Percentiles rank a stretch among this genome's conserved stretches.
These are phyloP conservation scores for Dryadula phaetusa DNA, from an alignment of 2,888 invertebrate species.

Conservation along the genomic window DNA sequence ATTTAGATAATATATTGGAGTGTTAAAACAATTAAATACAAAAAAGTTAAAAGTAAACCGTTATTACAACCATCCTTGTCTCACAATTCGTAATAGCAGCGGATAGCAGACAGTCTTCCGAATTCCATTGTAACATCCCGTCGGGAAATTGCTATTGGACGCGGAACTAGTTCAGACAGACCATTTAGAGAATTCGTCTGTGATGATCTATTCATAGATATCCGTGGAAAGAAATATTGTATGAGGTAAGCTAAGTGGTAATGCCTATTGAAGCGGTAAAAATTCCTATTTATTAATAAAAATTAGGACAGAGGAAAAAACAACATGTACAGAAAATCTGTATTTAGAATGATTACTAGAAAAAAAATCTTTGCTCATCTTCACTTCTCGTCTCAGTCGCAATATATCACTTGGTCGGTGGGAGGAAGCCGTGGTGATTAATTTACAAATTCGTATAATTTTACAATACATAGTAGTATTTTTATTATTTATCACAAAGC, in stretches of 20 bases:
- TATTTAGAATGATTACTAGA: background rate
- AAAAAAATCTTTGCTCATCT: background rate
- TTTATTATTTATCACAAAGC: background rate
- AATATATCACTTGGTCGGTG: background rate
- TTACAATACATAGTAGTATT: background rate
- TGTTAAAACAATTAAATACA: background rate
- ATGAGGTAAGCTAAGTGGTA: background rate
- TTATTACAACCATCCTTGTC: slow-evolving; percentile 27
- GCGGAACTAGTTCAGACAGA: slow-evolving; percentile 48
- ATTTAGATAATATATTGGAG: background rate
- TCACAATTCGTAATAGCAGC: slow-evolving; percentile 39
- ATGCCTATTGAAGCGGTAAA: too few relatives aligned
- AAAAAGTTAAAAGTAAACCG: slow-evolving; percentile 16
- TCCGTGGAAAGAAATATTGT: slow-evolving; percentile 5
- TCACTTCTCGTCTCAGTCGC: background rate
- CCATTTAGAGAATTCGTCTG: slow-evolving; percentile 50
- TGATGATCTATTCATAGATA: slow-evolving; percentile 20
- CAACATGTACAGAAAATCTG: too few relatives aligned
- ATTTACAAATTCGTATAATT: background rate
- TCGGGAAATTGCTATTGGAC: slow-evolving; percentile 62
- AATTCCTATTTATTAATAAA: too few relatives aligned
- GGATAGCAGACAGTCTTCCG: slow-evolving; percentile 52
- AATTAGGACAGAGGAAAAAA: too few relatives aligned
- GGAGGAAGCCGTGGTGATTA: background rate
- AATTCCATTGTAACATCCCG: slow-evolving; percentile 61